A percentile compares a stretch with the other conserved stretches of the same genome.
phyloP scores from a whole-genome alignment of 2,113 vertebrate genomes.

The Cercopithecus mona region DNA sequence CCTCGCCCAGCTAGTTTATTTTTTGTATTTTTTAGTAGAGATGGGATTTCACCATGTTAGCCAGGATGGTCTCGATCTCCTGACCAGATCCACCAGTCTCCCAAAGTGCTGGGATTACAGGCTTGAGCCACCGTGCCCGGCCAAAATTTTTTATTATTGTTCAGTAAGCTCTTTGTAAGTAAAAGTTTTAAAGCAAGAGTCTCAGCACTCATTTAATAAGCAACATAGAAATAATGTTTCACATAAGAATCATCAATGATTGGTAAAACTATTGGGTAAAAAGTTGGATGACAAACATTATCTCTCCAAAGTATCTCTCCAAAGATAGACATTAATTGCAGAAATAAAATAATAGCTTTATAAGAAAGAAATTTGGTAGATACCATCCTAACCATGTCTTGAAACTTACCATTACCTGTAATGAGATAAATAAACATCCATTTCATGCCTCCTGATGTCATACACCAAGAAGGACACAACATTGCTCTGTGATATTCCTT shows the following conservation, averaged over 20 bases:
- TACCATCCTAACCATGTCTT: not conserved
- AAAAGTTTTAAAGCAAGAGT: constrained; percentile 13
- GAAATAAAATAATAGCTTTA: not conserved
- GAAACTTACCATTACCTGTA: not conserved
- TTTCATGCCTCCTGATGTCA: not conserved
- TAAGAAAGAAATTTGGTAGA: not conserved
- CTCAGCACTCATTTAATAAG: not conserved
- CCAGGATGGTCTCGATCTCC: no score
- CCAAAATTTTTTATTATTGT: not conserved
- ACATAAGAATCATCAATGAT: not conserved
- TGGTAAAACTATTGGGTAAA: not conserved
- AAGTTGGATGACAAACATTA: not conserved
- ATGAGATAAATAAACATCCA: not conserved
- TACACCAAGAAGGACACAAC: not conserved
- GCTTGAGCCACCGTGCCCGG: no score
- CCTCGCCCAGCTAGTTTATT: no score
- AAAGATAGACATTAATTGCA: not conserved
- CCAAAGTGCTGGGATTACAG: no score
- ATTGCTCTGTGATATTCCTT: not conserved
- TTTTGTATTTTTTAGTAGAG: no score
- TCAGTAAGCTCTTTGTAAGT: not conserved
- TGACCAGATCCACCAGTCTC: no score
- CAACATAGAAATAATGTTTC: not conserved
- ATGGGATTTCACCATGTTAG: no score
- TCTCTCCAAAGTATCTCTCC: not conserved